Evolutionary conservation across 2,113 vertebrate genomes (phyloP).

Genomic region (Otis tarda): DNA sequence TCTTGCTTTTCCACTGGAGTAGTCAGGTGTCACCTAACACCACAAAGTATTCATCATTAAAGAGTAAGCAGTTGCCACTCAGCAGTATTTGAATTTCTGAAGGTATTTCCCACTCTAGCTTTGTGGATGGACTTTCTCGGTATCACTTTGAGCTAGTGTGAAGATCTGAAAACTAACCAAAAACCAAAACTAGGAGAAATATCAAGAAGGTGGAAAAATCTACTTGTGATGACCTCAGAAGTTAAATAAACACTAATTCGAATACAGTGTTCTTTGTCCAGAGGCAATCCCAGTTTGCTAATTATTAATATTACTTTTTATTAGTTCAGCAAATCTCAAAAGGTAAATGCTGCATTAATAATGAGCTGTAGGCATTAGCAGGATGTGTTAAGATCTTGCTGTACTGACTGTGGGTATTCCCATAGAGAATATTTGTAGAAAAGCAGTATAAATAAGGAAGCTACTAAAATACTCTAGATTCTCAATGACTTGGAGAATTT

Average conservation of each 20-base stretch:
- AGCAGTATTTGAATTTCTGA: not conserved
- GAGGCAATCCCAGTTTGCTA: not conserved
- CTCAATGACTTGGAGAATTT: not conserved
- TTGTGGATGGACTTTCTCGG: not conserved
- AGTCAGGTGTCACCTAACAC: not conserved
- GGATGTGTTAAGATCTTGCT: not conserved
- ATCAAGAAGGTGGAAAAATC: not conserved
- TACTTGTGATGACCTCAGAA: not conserved
- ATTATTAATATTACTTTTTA: constrained; percentile 23
- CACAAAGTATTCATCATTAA: not conserved
- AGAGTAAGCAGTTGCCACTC: not conserved
- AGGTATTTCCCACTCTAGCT: not conserved
- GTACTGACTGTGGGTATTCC: not conserved
- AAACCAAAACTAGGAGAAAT: not conserved
- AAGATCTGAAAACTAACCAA: not conserved
- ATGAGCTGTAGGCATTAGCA: not conserved
- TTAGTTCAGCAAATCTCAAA: constrained; percentile 14
- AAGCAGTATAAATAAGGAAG: not conserved
- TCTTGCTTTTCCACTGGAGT: not conserved
- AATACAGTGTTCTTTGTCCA: not conserved
- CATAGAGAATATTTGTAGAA: not conserved
- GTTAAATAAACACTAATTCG: not conserved
- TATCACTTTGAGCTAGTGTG: not conserved
- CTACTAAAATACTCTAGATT: not conserved
- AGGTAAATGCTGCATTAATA: constrained; percentile 2